phyloP scores from a whole-genome alignment of 2,797 vertebrate species.

The Mergus octosetaceus region DNA sequence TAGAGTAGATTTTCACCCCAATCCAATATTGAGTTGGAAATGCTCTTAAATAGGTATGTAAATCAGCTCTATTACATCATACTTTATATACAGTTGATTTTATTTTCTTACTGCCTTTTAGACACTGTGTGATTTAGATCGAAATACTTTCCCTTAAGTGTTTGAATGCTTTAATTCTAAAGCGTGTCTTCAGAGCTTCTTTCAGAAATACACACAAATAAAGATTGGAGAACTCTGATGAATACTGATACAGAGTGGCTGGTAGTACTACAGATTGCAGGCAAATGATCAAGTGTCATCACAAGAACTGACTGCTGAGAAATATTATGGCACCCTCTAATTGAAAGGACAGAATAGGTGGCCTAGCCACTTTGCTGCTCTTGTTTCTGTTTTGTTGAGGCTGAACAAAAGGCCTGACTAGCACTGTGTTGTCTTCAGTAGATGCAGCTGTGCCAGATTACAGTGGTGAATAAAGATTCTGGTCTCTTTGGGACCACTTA shows the following conservation, averaged over 20 bases:
- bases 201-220: background rate
- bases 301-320: background rate
- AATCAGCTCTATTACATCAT: background rate
- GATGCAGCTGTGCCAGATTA: conserved; percentile 10
- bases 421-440: background rate
- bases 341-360: background rate
- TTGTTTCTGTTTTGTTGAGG: background rate
- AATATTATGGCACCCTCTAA: background rate
- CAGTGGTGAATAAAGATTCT: background rate
- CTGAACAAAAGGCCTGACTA: background rate
- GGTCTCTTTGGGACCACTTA: background rate
- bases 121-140: background rate
- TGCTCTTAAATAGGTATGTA: background rate
- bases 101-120: background rate
- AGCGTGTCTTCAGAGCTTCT: background rate
- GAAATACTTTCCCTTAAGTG: background rate
- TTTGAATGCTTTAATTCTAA: background rate
- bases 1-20: background rate
- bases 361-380: background rate
- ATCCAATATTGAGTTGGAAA: background rate
- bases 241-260: background rate
- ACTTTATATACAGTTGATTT: background rate
- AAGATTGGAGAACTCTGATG: background rate
- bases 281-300: background rate
- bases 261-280: background rate